phyloP scores from a whole-genome alignment of 2,797 vertebrate genomes.

The Simalia tracyae region DNA sequence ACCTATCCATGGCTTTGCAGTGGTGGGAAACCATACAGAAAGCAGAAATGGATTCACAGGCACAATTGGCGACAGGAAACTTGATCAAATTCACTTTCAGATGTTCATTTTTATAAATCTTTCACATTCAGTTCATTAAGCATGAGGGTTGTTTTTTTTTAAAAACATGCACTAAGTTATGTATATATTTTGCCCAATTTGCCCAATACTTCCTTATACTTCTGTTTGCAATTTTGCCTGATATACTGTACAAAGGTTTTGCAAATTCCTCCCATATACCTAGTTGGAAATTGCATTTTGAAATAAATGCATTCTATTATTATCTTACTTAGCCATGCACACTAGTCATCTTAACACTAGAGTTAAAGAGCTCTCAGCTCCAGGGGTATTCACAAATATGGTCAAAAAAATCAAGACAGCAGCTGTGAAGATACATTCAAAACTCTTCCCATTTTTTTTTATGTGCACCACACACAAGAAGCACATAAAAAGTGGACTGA shows the following conservation, averaged over 20 bases:
- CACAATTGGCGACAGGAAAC: neutral
- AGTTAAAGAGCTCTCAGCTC: neutral
- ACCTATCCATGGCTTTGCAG: neutral
- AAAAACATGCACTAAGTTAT: too few species aligned
- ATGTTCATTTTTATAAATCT: too few species aligned
- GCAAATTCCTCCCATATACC: too few species aligned
- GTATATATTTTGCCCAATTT: too few species aligned
- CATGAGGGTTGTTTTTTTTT: too few species aligned
- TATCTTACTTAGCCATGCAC: neutral
- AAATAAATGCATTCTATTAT: too few species aligned
- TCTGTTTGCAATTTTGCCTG: too few species aligned
- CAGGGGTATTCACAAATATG: neutral
- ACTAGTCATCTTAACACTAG: neutral
- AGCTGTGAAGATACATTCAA: neutral
- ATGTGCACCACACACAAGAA: neutral
- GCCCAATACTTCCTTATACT: too few species aligned
- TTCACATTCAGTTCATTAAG: too few species aligned
- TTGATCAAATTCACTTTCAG: neutral
- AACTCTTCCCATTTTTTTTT: neutral
- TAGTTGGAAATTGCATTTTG: too few species aligned
- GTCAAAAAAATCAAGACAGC: neutral
- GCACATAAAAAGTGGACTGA: neutral
- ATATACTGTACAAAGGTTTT: too few species aligned
- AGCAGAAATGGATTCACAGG: neutral
- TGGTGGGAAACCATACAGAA: neutral